These are phyloP conservation scores for Microchrysa polita DNA, from an alignment of 2,888 invertebrate species.

Conservation along the genomic window DNA sequence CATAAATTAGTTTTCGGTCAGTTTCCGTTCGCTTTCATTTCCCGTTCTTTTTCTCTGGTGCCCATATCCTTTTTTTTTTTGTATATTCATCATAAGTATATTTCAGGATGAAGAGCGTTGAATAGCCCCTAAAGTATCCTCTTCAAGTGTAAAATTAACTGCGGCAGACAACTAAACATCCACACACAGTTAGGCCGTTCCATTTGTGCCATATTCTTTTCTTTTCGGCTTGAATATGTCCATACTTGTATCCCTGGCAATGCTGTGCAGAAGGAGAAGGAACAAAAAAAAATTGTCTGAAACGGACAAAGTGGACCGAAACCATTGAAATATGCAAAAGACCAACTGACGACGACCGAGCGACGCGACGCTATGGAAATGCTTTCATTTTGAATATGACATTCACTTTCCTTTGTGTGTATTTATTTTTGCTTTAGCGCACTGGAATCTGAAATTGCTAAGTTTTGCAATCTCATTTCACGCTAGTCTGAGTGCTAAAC, in stretches of 20 bases:
- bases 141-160: constrained; percentile 20
- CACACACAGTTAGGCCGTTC: background rate
- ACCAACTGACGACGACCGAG: no score
- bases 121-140: constrained; percentile 5
- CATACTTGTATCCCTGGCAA: no score
- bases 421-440: background rate
- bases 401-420: constrained; percentile 14
- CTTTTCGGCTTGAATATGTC: no score
- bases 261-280: background rate
- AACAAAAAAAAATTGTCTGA: no score
- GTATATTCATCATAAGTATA: no score
- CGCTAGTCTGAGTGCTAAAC: background rate
- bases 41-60: no score
- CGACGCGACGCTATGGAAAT: background rate
- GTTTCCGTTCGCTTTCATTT: no score
- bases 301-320: background rate
- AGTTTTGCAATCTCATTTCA: constrained; percentile 10
- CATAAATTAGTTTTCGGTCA: no score
- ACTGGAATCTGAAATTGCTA: background rate
- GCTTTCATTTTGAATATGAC: constrained; percentile 17
- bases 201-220: background rate
- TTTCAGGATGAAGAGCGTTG: background rate
- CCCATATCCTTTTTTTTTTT: no score
- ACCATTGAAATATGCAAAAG: background rate
- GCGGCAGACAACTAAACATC: background rate